Base-by-base conservation (phyloP, 2,888 invertebrate genomes). In the Dryomyza anilis region DNA sequence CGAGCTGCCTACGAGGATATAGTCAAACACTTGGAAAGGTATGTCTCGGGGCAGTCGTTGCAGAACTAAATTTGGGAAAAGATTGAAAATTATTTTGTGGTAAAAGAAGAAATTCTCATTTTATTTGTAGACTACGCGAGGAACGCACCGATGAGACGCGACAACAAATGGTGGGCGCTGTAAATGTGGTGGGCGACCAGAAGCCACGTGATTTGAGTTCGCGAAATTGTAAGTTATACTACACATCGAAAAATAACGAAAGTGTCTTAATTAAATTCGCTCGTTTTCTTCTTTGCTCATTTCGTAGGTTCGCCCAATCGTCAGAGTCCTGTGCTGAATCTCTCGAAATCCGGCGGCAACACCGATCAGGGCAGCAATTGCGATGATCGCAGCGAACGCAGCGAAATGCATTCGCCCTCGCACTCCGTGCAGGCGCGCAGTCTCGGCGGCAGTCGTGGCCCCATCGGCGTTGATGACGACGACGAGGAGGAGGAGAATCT, bases 1-100 rank as follows among this genome's bases (percentile, higher is more conserved):
- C 89, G 94, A 85, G 94, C 94, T 72, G 94, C 94, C 76, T 95
- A 95, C 85, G 95, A 95, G 86, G 95, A 95, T 85, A 94, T 95
- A 85, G 94, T 95, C 76, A 95, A 95, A 87, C 95, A 95, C 84
- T 89, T 95, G 83, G 95, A 95, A 88, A 93, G 95, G 92, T 94
- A 90, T 87, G 91, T 84, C 10, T 7, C 12, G 12, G 2, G 46
- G 39, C 3, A n/a, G 36, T 21, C 5, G 45, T 16, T n/a, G 50
- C 12, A 16, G 25, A n/a, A 16, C 12, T 10, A 45, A 2, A n/a
- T 16, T 16, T 12, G 25, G 6, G 7, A 8, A 39, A 39, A 33
- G 27, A 14, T 50, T 25, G 30, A 52, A 61, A 23, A 21, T n/a
- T n/a, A n/a, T n/a, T n/a, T 52, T 61, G 33, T 25, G 36, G 61